A percentile compares a stretch with the other conserved stretches of the same genome.
These are phyloP conservation scores for Matsumurasca onukii DNA, from an alignment of 1,140 invertebrate genomes.

Conservation along the genomic window DNA sequence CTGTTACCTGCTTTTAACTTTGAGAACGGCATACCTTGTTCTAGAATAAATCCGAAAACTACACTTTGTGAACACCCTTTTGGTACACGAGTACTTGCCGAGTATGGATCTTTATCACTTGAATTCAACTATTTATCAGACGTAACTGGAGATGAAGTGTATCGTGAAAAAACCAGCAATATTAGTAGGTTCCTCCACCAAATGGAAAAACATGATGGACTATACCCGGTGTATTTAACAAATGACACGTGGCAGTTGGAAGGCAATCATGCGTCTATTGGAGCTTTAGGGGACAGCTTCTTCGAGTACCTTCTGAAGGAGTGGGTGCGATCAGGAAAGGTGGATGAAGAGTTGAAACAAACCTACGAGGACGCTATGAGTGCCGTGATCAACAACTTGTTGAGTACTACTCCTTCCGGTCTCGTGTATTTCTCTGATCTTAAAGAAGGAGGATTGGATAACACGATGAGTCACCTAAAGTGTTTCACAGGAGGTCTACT, in stretches of 20 bases:
- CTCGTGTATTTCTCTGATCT: conserved; percentile 90
- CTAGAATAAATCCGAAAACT: not conserved
- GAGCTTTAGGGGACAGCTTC: conserved; percentile 52
- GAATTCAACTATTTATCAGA: conserved; percentile 96
- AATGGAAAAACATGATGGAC: conserved; percentile 84
- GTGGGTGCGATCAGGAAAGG: conserved; percentile 52
- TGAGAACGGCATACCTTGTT: not conserved
- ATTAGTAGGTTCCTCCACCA: conserved; percentile 80
- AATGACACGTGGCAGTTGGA: conserved; percentile 95
- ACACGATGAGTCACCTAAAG: conserved; percentile 57
- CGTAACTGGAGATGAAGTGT: conserved; percentile 87
- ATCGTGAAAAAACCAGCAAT: conserved; percentile 78
- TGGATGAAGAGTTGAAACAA: conserved; percentile 75
- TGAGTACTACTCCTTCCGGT: conserved; percentile 77
- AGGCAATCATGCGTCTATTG: conserved; percentile 92
- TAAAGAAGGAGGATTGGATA: conserved; percentile 91
- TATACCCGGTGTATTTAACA: conserved; percentile 97
- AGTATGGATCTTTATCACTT: conserved; percentile 93
- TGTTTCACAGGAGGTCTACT: conserved; percentile 84
- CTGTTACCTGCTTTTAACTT: not conserved
- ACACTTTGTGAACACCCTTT: conserved; percentile 55
- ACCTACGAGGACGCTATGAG: conserved; percentile 94
- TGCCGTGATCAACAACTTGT: conserved; percentile 71
- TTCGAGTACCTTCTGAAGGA: not conserved
- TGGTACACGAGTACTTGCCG: conserved; percentile 92